These are phyloP conservation scores for Sardina pilchardus DNA, from an alignment of 2,113 vertebrate genomes.

Conservation along the genomic window DNA sequence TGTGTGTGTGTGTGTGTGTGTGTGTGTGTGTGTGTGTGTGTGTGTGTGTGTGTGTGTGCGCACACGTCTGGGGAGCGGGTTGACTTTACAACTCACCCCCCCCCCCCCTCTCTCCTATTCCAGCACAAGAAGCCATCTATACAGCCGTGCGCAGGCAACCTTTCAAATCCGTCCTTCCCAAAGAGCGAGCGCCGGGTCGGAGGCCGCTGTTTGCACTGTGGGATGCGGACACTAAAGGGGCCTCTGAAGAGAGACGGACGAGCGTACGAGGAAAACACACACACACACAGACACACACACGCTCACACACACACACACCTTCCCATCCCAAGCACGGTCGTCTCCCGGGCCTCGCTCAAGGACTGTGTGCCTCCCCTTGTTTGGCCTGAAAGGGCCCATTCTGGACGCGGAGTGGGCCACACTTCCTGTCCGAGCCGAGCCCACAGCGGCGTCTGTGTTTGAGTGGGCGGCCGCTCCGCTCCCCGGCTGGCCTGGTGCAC, in stretches of 20 bases:
- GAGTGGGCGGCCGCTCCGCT: conserved; percentile 5
- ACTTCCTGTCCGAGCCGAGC: conserved; percentile 37
- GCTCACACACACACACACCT: conserved; percentile 2
- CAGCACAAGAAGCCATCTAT: background rate
- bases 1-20: background rate
- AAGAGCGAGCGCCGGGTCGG: background rate
- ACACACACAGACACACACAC: background rate
- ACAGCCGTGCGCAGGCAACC: background rate
- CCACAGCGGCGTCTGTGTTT: conserved; percentile 30
- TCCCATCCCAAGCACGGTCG: background rate
- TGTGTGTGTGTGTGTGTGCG: background rate
- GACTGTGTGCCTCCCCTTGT: conserved; percentile 1
- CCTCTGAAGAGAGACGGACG: background rate
- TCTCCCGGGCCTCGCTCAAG: background rate
- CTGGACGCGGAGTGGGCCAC: background rate
- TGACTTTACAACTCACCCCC: background rate
- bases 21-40: conserved; percentile 8
- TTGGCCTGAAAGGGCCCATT: conserved; percentile 25
- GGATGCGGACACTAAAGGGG: background rate
- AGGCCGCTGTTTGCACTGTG: conserved; percentile 5
- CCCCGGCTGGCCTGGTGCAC: background rate
- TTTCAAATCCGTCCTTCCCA: background rate
- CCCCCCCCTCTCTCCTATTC: background rate
- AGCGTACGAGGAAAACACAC: background rate
- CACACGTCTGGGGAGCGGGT: background rate